A percentile compares a stretch with the other conserved stretches of the same genome.
These are phyloP conservation scores for Meta bourneti DNA, from an alignment of 2,888 invertebrate species.

Conservation along the genomic window DNA sequence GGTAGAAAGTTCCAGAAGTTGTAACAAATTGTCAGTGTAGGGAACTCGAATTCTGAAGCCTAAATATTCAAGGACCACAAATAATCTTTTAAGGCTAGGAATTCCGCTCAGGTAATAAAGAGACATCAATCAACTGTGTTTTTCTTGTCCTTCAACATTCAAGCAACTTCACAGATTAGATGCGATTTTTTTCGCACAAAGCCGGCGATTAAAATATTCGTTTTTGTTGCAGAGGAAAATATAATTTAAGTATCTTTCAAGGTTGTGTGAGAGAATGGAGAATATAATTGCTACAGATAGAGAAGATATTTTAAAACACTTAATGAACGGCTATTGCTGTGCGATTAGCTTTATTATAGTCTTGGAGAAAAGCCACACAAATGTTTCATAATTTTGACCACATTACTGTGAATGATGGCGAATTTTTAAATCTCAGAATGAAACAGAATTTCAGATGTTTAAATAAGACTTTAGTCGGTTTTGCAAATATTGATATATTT, in stretches of 20 bases:
- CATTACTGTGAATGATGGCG: too few relatives aligned
- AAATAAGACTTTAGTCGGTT: too few relatives aligned
- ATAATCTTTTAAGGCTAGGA: not conserved
- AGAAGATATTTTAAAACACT: not conserved
- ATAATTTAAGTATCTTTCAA: not conserved
- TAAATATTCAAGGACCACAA: not conserved
- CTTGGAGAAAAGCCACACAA: not conserved
- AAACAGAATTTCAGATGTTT: too few relatives aligned
- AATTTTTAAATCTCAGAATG: too few relatives aligned
- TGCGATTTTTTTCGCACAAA: slow-evolving; percentile 20
- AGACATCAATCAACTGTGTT: not conserved
- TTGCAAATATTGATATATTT: too few relatives aligned
- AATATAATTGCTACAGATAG: not conserved
- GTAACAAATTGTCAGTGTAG: too few relatives aligned
- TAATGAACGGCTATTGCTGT: not conserved
- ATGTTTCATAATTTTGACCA: too few relatives aligned
- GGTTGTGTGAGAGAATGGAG: not conserved
- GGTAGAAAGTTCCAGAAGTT: too few relatives aligned
- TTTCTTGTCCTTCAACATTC: slow-evolving; percentile 20
- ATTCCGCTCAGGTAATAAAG: not conserved
- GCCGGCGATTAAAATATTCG: slow-evolving; percentile 17
- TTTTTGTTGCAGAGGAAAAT: not conserved
- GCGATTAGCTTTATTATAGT: not conserved
- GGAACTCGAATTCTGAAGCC: not conserved
- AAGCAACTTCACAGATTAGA: slow-evolving; percentile 23